Conservation (phyloP, 2,888 invertebrate species). For the Drosophila anomelani region DNA sequence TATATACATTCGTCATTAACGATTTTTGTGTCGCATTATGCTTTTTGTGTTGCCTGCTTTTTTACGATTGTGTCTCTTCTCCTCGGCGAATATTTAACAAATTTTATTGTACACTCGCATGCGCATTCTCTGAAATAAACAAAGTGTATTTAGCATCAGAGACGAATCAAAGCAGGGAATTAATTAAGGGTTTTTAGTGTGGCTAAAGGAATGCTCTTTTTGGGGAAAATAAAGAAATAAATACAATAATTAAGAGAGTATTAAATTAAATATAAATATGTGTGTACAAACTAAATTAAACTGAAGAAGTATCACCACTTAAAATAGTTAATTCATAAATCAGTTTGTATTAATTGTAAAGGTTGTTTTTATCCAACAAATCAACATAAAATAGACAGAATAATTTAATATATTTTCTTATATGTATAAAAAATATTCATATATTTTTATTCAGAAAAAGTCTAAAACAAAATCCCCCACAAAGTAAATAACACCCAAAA, state of each 20-base stretch:
- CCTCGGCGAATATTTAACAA: constrained; percentile 69
- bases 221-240: rapidly evolving
- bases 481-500: no score
- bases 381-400: no score
- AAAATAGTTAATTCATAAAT: no score
- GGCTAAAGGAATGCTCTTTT: constrained; percentile 4
- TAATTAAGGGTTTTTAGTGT: not conserved
- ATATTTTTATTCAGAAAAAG: not conserved
- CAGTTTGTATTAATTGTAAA: no score
- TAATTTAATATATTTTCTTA: no score
- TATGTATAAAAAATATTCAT: not conserved
- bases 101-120: constrained; percentile 71
- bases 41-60: constrained; percentile 38
- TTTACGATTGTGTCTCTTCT: constrained; percentile 50
- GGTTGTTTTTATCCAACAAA: no score
- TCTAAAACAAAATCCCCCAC: not conserved
- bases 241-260: no score
- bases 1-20: constrained; percentile 69
- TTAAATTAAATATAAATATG: not conserved
- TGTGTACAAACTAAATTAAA: no score
- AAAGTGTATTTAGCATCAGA: constrained; percentile 33
- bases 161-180: constrained; percentile 4
- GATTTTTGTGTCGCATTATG: constrained; percentile 52
- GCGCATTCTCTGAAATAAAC: constrained; percentile 60
- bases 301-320: no score